These are phyloP conservation scores for Embidobia sp. DNA, from an alignment of 2,888 invertebrate genomes.

Conservation along the genomic window DNA sequence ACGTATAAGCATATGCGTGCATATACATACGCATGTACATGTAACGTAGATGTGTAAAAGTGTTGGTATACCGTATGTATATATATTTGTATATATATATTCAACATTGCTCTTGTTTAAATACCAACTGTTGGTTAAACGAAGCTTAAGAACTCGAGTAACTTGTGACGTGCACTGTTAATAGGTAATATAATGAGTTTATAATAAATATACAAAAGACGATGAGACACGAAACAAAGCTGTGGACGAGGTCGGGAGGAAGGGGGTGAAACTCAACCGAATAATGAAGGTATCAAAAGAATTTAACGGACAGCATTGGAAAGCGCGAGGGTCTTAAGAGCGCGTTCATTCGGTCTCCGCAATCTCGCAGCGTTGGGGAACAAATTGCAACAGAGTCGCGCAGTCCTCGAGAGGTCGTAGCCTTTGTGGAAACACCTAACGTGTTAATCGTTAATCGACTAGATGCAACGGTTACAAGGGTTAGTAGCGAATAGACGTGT, in stretches of 20 bases:
- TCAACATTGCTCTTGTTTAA: too few relatives aligned
- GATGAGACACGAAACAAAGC: conserved; percentile 1
- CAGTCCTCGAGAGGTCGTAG: conserved; percentile 63
- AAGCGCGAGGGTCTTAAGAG: conserved; percentile 1
- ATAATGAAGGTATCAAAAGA: too few relatives aligned
- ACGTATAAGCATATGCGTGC: background rate
- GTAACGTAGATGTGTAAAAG: conserved; percentile 1
- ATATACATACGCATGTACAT: background rate
- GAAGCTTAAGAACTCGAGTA: conserved; percentile 30
- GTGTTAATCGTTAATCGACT: conserved; percentile 70
- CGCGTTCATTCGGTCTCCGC: conserved; percentile 11
- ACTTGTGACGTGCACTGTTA: conserved; percentile 6
- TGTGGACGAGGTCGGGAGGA: background rate
- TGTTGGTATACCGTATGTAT: background rate
- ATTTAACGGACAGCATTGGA: too few relatives aligned
- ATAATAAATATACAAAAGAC: conserved; percentile 7
- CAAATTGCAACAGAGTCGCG: conserved; percentile 62
- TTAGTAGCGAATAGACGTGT: conserved; percentile 80
- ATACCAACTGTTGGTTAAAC: conserved; percentile 23
- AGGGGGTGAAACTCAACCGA: background rate
- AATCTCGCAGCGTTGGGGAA: conserved; percentile 1
- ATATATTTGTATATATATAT: background rate
- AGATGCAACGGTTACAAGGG: conserved; percentile 75
- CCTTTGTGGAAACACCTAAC: conserved; percentile 65
- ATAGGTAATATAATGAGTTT: background rate